phyloP scores from a whole-genome alignment of 2,888 invertebrate genomes.

The Petrolisthes manimaculis region DNA sequence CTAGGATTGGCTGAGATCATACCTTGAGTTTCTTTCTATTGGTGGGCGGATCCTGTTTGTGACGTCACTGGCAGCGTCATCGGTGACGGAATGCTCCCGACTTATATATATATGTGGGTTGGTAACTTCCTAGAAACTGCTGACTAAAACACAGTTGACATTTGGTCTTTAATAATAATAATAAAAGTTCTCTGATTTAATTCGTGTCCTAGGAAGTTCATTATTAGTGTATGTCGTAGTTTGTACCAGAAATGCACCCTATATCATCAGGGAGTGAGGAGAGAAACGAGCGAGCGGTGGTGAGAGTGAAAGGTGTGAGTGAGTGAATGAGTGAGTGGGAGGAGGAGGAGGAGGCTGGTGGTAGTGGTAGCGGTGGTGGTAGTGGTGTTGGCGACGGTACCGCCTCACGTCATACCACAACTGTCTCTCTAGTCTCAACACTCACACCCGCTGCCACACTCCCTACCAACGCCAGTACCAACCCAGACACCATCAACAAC shows the following conservation, averaged over 20 bases:
- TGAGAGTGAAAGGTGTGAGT: not conserved
- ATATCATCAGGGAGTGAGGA: no score
- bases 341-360: not conserved
- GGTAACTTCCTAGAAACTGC: not conserved
- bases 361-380: not conserved
- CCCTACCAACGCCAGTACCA: not conserved
- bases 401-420: not conserved
- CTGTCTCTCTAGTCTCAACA: not conserved
- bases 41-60: not conserved
- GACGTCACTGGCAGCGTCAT: not conserved
- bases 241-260: no score
- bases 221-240: no score
- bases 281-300: not conserved
- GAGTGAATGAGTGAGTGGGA: not conserved
- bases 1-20: not conserved
- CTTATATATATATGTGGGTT: not conserved
- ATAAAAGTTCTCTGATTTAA: not conserved
- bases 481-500: not conserved
- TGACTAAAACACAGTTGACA: not conserved
- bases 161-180: not conserved
- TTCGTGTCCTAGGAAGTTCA: no score
- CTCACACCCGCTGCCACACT: not conserved
- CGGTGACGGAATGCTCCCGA: not conserved
- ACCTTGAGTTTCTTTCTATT: not conserved
- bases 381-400: not conserved